Evolutionary conservation across 2,888 invertebrate genomes (phyloP).

Genomic region (Orthosia gothica): DNA sequence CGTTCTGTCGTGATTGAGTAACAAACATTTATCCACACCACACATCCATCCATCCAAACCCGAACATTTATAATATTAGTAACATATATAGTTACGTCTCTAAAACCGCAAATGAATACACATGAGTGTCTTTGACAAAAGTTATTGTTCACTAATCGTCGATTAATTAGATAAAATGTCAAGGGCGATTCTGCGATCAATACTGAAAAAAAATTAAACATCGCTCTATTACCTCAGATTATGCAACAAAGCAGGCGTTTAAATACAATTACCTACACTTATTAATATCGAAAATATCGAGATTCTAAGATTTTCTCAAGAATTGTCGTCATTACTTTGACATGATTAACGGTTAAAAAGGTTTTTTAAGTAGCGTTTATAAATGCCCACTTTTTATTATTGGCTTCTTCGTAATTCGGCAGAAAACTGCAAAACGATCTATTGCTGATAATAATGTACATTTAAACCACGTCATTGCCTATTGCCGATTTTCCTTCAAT

Average conservation of each 20-base stretch:
- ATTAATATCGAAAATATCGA: constrained; percentile 18
- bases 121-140: constrained; percentile 21
- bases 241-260: constrained; percentile 22
- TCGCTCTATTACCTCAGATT: constrained; percentile 2
- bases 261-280: constrained; percentile 31
- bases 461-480: no score
- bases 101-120: constrained; percentile 12
- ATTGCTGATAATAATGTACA: background rate
- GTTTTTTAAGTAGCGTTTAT: constrained; percentile 16
- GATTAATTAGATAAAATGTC: constrained; percentile 30
- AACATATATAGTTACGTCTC: no score
- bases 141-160: background rate
- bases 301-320: constrained; percentile 13
- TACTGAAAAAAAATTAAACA: background rate
- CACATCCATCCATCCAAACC: no score
- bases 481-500: no score
- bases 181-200: constrained; percentile 15
- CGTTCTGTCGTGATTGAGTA: no score
- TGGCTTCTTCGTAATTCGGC: background rate
- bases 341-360: background rate
- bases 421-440: constrained; percentile 5
- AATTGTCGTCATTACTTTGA: constrained; percentile 16
- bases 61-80: no score
- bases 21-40: no score
- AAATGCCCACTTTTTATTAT: constrained; percentile 10